These are phyloP conservation scores for Uria lomvia DNA, from an alignment of 2,113 vertebrate species.

Conservation along the genomic window DNA sequence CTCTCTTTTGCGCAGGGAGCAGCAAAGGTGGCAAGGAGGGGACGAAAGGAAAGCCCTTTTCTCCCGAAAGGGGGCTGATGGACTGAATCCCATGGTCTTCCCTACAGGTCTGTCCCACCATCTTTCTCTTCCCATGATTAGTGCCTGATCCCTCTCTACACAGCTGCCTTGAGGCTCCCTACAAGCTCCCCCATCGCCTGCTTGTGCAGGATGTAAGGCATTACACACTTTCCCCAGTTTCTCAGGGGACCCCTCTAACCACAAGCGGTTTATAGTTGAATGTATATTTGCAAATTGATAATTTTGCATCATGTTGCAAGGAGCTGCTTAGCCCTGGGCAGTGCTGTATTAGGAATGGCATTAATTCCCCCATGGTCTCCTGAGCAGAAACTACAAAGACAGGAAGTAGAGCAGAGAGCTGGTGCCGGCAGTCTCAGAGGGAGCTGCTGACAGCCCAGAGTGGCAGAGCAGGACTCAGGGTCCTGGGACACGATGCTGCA, in stretches of 20 bases:
- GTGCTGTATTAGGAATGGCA: not conserved
- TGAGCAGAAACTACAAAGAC: not conserved
- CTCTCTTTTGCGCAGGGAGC: not conserved
- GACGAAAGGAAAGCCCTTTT: not conserved
- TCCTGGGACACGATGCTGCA: not conserved
- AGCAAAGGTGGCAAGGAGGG: not conserved
- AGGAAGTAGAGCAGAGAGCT: not conserved
- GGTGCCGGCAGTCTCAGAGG: not conserved
- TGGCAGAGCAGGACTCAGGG: not conserved
- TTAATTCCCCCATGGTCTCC: not conserved
- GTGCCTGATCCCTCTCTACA: not conserved
- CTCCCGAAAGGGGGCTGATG: not conserved
- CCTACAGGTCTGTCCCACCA: not conserved
- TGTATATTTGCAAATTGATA: conserved; percentile 50
- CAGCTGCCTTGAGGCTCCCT: not conserved
- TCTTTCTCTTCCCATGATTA: not conserved
- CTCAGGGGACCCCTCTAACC: not conserved
- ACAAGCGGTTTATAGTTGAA: not conserved
- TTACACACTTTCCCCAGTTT: not conserved
- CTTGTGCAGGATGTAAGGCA: not conserved
- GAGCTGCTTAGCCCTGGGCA: conserved; percentile 24
- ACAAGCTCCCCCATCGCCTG: not conserved
- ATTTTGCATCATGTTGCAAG: conserved; percentile 14
- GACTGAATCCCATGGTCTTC: not conserved
- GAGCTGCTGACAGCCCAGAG: not conserved